Conservation (phyloP, 2,113 vertebrate species). For the Leiothrix lutea region DNA sequence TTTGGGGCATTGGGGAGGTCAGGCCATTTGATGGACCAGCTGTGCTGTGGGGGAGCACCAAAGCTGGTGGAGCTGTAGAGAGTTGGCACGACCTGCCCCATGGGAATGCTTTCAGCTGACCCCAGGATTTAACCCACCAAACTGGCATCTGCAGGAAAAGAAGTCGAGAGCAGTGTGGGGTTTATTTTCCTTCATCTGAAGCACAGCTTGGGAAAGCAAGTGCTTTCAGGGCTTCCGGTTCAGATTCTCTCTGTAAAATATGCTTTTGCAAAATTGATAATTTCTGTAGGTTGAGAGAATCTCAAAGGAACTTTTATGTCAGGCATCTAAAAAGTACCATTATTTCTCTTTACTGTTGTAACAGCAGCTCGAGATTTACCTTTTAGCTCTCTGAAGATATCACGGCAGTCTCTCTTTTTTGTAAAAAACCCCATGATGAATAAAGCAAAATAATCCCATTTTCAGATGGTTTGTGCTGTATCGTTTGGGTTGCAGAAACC, state of each 20-base stretch:
- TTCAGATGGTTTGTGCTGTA: neutral
- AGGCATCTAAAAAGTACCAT: neutral
- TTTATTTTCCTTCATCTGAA: neutral
- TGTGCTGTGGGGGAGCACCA: neutral
- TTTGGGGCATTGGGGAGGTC: neutral
- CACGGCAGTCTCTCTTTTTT: neutral
- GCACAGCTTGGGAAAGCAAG: neutral
- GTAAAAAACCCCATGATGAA: neutral
- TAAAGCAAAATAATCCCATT: neutral
- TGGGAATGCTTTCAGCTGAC: accelerated
- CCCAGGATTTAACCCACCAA: neutral
- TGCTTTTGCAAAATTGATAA: constrained; percentile 26
- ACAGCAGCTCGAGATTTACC: neutral
- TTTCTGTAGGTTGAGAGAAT: constrained; percentile 27
- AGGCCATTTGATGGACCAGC: neutral
- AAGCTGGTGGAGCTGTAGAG: neutral
- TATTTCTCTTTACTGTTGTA: neutral
- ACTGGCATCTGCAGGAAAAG: neutral
- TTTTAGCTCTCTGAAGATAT: neutral
- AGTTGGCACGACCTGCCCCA: accelerated
- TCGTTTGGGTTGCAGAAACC: neutral
- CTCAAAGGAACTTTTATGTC: constrained; percentile 41
- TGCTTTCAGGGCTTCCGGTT: neutral
- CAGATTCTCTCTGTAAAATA: neutral
- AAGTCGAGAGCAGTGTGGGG: neutral